These are phyloP conservation scores for Eupithecia inturbata DNA, from an alignment of 2,888 invertebrate genomes.

Conservation along the genomic window DNA sequence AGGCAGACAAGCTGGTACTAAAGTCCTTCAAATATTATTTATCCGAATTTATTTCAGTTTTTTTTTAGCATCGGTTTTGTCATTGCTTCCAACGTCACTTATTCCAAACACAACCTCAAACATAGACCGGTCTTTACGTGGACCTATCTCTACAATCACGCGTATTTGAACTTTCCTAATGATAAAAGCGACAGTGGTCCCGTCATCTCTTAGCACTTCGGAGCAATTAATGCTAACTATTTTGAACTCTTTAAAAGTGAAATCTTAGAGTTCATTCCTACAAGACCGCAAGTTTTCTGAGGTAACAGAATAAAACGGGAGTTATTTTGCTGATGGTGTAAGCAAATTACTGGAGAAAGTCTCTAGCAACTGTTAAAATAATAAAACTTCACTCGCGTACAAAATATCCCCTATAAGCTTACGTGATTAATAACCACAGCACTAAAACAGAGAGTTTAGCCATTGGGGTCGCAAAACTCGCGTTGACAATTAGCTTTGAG, in stretches of 20 bases:
- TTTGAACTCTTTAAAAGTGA: conserved; percentile 26
- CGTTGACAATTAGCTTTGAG: conserved; percentile 5
- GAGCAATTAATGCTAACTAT: conserved; percentile 41
- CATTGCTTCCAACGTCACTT: background rate
- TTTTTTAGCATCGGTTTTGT: background rate
- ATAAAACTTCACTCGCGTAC: conserved; percentile 27
- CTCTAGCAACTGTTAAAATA: conserved; percentile 29
- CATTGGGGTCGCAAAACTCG: conserved; percentile 8
- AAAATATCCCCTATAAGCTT: conserved; percentile 20
- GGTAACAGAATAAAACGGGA: conserved; percentile 31
- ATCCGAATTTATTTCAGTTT: too few relatives aligned
- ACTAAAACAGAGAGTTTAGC: conserved; percentile 19
- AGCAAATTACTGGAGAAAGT: conserved; percentile 38
- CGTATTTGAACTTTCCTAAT: conserved; percentile 37
- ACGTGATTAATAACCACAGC: conserved; percentile 22
- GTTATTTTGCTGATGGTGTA: conserved; percentile 30
- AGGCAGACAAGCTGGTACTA: too few relatives aligned
- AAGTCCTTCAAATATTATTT: too few relatives aligned
- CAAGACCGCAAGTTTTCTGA: conserved; percentile 32
- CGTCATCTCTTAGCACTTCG: conserved; percentile 32
- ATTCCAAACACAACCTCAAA: background rate
- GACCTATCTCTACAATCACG: conserved; percentile 1
- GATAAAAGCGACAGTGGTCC: conserved; percentile 48
- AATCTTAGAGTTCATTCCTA: conserved; percentile 22
- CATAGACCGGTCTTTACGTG: background rate